Evolutionary conservation across 1,140 invertebrate species (phyloP).

Genomic region (Drosophila micromelanica): DNA sequence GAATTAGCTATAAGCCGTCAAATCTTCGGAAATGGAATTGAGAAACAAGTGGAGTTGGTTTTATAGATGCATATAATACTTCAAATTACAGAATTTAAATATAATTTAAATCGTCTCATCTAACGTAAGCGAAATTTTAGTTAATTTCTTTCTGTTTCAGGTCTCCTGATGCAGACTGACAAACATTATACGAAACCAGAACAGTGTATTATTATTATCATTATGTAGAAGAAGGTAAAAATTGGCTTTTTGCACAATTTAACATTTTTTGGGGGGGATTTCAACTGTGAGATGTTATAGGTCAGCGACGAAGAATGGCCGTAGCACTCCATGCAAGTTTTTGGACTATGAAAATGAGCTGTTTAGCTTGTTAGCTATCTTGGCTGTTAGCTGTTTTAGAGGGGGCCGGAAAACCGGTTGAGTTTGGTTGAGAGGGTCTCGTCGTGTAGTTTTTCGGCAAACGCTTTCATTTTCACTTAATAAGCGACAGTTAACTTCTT

Average conservation of each 20-base stretch:
- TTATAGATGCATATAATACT: too few species aligned
- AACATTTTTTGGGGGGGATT: not conserved
- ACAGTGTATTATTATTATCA: not conserved
- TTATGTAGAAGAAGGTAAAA: not conserved
- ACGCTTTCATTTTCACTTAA: slow-evolving; percentile 83
- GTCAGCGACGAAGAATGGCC: slow-evolving; percentile 9
- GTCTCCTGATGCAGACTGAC: too few species aligned
- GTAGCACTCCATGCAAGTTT: slow-evolving; percentile 2
- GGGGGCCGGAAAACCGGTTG: slow-evolving; percentile 63
- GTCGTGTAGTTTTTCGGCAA: slow-evolving; percentile 61
- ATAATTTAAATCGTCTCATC: too few species aligned
- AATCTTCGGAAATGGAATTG: not conserved
- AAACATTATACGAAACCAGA: too few species aligned
- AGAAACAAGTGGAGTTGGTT: not conserved
- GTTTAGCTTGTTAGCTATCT: slow-evolving; percentile 25
- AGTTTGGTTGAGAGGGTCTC: slow-evolving; percentile 33
- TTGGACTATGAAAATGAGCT: slow-evolving; percentile 41
- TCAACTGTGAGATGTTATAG: slow-evolving; percentile 8
- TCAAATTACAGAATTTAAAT: too few species aligned
- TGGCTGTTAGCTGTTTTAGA: not conserved
- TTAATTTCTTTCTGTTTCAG: too few species aligned
- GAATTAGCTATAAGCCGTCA: slow-evolving; percentile 22
- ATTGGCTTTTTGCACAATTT: not conserved
- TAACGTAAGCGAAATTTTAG: too few species aligned
- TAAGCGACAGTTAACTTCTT: slow-evolving; percentile 81